phyloP scores from a whole-genome alignment of 2,888 invertebrate genomes.

The Caradrina kadenii region DNA sequence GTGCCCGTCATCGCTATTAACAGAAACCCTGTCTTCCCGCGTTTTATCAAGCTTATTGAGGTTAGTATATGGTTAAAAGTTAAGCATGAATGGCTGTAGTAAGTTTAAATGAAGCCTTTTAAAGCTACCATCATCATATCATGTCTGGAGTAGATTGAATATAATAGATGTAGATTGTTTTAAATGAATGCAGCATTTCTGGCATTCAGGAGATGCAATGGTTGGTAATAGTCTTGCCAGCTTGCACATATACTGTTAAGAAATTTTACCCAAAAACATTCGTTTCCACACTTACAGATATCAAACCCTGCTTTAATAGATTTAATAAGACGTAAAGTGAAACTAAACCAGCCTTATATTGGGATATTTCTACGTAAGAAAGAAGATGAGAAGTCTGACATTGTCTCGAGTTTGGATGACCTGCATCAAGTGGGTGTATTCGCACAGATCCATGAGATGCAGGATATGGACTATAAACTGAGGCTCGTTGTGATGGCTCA shows the following conservation, averaged over 20 bases:
- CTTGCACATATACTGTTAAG: not conserved
- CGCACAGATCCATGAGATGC: constrained; percentile 99
- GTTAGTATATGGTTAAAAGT: constrained; percentile 80
- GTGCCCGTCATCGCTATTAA: constrained; percentile 98
- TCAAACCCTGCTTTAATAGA: constrained; percentile 96
- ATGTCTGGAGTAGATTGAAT: too few relatives aligned
- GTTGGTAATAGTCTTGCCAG: not conserved
- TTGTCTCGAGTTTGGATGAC: constrained; percentile 95
- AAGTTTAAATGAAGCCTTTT: not conserved
- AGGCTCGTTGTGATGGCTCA: constrained; percentile 98
- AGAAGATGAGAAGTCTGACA: constrained; percentile 96
- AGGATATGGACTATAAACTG: constrained; percentile 97
- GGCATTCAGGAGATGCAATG: too few relatives aligned
- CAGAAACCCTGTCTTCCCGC: constrained; percentile 98
- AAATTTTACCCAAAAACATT: not conserved
- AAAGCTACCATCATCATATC: not conserved
- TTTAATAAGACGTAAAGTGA: constrained; percentile 97
- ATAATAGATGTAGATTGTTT: not conserved
- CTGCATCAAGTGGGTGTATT: constrained; percentile 98
- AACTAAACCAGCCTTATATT: constrained; percentile 98
- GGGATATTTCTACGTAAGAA: constrained; percentile 98
- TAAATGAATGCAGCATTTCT: too few relatives aligned
- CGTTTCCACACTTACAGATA: constrained; percentile 89
- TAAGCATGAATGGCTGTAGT: not conserved
- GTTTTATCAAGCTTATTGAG: constrained; percentile 99